phyloP scores from a whole-genome alignment of 2,888 invertebrate species.

The Eupithecia subumbrata region DNA sequence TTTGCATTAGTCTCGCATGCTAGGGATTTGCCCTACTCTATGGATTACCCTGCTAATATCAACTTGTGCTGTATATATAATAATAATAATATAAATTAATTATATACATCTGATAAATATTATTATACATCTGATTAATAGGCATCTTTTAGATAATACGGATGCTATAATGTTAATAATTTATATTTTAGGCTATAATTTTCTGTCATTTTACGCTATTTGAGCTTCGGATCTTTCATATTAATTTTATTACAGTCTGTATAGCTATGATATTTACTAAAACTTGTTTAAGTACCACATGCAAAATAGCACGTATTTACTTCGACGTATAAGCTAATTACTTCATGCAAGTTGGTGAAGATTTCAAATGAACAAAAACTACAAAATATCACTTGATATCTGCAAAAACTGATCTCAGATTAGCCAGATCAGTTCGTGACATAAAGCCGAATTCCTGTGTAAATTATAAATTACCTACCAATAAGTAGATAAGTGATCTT shows the following conservation, averaged over 20 bases:
- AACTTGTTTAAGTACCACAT: not conserved
- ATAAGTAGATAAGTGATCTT: constrained; percentile 9
- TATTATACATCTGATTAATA: not conserved
- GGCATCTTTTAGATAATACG: not conserved
- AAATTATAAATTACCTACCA: constrained; percentile 18
- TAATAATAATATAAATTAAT: too few relatives aligned
- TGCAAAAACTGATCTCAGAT: not conserved
- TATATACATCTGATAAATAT: too few relatives aligned
- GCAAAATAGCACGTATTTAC: not conserved
- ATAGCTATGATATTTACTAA: not conserved
- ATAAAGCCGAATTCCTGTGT: constrained; percentile 41
- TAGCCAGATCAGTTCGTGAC: constrained; percentile 41
- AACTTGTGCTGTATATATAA: not conserved
- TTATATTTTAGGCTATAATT: constrained; percentile 25
- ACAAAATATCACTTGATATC: constrained; percentile 4
- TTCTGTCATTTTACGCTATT: constrained; percentile 40
- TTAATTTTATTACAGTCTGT: not conserved
- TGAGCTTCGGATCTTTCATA: constrained; percentile 28
- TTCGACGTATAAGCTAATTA: not conserved
- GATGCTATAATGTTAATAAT: constrained; percentile 17
- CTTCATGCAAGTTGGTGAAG: not conserved
- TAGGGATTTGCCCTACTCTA: too few relatives aligned
- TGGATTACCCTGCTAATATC: not conserved
- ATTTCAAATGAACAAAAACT: constrained; percentile 7
- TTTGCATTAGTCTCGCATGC: too few relatives aligned